phyloP scores from a whole-genome alignment of 1,140 invertebrate species.

The Pogonus chalceus region DNA sequence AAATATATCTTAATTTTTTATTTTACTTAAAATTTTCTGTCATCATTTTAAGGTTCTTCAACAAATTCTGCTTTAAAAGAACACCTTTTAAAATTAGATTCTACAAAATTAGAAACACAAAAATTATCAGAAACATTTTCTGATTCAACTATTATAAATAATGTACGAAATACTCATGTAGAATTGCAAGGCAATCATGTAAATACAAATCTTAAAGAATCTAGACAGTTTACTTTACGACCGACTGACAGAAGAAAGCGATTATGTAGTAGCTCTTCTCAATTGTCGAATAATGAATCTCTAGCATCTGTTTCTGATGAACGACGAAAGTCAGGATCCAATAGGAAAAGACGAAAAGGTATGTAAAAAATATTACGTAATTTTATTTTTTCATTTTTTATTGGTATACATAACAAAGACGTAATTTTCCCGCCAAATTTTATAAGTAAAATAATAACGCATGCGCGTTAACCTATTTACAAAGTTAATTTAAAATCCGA shows the following conservation, averaged over 20 bases:
- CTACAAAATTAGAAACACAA: not conserved
- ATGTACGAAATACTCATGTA: conserved; percentile 3
- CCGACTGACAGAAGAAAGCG: conserved; percentile 31
- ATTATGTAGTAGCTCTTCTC: conserved; percentile 30
- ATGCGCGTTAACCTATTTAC: too few relatives aligned
- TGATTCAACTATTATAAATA: not conserved
- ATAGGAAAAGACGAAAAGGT: not conserved
- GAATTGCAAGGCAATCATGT: not conserved
- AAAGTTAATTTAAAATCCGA: too few relatives aligned
- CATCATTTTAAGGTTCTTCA: not conserved
- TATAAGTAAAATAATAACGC: too few relatives aligned
- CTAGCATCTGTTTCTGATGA: conserved; percentile 20
- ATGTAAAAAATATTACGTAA: too few relatives aligned
- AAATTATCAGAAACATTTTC: not conserved
- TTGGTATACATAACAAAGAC: too few relatives aligned
- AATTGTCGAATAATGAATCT: conserved; percentile 27
- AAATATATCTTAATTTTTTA: not conserved
- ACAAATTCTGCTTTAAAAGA: not conserved
- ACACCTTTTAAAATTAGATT: not conserved
- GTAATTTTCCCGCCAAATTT: too few relatives aligned
- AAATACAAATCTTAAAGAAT: not conserved
- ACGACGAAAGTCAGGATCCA: conserved; percentile 13
- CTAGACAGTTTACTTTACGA: not conserved
- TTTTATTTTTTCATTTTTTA: too few relatives aligned
- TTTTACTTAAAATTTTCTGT: not conserved